A percentile compares a stretch with the other conserved stretches of the same genome.
These are phyloP conservation scores for Luidia sarsii DNA, from an alignment of 53 echinoderm and acorn worm species.

Conservation along the genomic window DNA sequence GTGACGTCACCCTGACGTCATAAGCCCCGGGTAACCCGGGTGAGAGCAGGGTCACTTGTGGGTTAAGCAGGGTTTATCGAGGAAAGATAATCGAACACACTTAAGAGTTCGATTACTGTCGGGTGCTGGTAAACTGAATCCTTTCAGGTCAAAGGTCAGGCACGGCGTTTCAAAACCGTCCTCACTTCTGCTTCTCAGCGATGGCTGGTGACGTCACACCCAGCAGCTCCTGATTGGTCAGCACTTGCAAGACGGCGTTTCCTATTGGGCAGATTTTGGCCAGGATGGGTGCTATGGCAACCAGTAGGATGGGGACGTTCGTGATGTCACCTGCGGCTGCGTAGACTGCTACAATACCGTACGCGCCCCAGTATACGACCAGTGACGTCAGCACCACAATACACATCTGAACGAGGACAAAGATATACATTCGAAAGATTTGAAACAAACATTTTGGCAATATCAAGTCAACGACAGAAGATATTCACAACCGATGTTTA, in stretches of 20 bases:
- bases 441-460: background rate
- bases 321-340: conserved; percentile 28
- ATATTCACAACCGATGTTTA: no score
- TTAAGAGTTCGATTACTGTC: no score
- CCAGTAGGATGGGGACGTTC: conserved; percentile 57
- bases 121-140: no score
- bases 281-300: conserved; percentile 63
- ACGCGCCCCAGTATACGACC: conserved; percentile 72
- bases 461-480: no score
- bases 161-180: no score
- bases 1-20: no score
- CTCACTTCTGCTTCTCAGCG: conserved; percentile 1
- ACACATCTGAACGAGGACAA: conserved; percentile 52
- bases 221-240: conserved; percentile 28
- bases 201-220: background rate
- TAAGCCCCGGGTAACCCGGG: no score
- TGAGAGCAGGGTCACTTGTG: no score
- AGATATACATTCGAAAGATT: background rate
- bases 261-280: conserved; percentile 78
- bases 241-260: conserved; percentile 44
- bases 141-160: background rate
- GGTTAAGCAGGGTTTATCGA: no score
- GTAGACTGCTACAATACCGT: conserved; percentile 65
- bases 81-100: no score
- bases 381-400: conserved; percentile 41